Evolutionary conservation across 92 coral and sea anemone genomes (phyloP).

Genomic region (Pocillopora grandis): DNA sequence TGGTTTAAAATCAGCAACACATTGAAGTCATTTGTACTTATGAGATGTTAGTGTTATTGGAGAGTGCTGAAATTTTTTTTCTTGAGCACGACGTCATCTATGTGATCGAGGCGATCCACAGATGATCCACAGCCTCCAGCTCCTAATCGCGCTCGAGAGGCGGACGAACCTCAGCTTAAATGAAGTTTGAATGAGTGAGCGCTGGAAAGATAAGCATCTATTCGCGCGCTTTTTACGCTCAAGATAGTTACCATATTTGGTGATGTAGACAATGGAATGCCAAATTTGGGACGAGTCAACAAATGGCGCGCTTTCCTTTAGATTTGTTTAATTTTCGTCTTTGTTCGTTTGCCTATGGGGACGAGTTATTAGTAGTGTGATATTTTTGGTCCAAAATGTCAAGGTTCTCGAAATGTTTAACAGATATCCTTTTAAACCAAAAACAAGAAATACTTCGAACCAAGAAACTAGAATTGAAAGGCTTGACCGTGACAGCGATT

Average conservation of each 20-base stretch:
- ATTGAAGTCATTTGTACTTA: too few relatives aligned
- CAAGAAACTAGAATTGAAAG: background rate
- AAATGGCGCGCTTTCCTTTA: slow-evolving; percentile 61
- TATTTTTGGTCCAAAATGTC: slow-evolving; percentile 29
- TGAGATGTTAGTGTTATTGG: too few relatives aligned
- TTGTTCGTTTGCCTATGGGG: slow-evolving; percentile 33
- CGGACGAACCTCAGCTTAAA: background rate
- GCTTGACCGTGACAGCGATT: background rate
- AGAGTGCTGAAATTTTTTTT: too few relatives aligned
- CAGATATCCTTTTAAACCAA: background rate
- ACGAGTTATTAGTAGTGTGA: background rate
- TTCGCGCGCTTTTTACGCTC: slow-evolving; percentile 31
- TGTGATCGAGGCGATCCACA: too few relatives aligned
- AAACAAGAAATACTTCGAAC: background rate
- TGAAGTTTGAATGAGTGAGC: background rate
- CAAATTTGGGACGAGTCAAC: slow-evolving; percentile 74
- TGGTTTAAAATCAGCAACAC: too few relatives aligned
- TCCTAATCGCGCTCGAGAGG: too few relatives aligned
- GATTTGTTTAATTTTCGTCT: slow-evolving; percentile 43
- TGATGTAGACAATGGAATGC: slow-evolving; percentile 75
- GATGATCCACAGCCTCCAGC: too few relatives aligned
- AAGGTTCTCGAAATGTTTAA: slow-evolving; percentile 13
- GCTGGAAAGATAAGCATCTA: background rate
- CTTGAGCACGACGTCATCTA: too few relatives aligned
- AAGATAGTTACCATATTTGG: slow-evolving; percentile 71